These are phyloP conservation scores for Cyprinella venusta DNA, from an alignment of 2,797 vertebrate genomes.

Conservation along the genomic window DNA sequence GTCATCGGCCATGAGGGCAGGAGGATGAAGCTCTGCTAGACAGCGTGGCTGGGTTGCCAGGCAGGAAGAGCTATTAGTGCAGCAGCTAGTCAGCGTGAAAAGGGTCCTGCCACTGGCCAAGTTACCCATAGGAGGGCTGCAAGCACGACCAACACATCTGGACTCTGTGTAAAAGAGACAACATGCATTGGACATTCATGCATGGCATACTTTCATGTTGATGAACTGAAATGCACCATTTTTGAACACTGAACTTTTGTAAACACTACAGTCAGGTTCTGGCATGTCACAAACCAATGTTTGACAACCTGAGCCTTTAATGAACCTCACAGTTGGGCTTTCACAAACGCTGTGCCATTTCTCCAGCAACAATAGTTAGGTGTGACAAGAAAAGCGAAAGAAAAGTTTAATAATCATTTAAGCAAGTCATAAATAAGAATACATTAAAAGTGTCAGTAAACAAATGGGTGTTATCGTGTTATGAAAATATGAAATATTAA, in stretches of 20 bases:
- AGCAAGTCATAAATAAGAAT: not conserved
- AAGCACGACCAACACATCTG: constrained; percentile 82
- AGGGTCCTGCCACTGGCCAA: constrained; percentile 84
- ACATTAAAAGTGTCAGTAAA: not conserved
- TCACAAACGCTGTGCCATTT: not conserved
- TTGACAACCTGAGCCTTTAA: constrained; percentile 27
- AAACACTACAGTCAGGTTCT: constrained; percentile 41
- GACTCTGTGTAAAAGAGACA: constrained; percentile 65
- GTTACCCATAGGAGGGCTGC: constrained; percentile 88
- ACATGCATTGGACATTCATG: not conserved
- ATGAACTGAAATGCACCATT: constrained; percentile 22
- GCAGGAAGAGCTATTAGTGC: constrained; percentile 75
- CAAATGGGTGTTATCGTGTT: not conserved
- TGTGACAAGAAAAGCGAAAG: not conserved
- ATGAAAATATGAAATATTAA: constrained; percentile 11
- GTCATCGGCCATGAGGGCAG: constrained; percentile 85
- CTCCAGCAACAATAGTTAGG: not conserved
- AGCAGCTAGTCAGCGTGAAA: constrained; percentile 71
- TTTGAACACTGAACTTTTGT: constrained; percentile 16
- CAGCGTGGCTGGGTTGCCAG: constrained; percentile 70
- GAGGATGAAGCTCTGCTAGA: constrained; percentile 75
- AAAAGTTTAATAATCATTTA: not conserved
- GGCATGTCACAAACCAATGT: constrained; percentile 21
- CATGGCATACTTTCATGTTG: constrained; percentile 19
- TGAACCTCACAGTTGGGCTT: constrained; percentile 17